Base-by-base conservation (phyloP, 2,888 invertebrate genomes). In the Dasysyrphus albostriatus region DNA sequence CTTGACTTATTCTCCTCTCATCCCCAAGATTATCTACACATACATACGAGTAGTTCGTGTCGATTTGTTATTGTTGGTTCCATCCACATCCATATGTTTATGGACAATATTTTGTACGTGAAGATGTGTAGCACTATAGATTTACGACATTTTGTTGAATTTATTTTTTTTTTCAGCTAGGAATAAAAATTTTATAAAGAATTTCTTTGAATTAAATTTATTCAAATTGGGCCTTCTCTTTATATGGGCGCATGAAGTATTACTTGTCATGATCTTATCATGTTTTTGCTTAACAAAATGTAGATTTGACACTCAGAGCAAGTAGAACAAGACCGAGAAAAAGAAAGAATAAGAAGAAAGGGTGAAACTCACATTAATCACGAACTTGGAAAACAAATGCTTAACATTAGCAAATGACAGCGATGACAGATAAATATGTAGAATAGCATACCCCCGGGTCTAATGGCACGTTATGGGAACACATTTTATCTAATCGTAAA, bases 181-280 rank as follows among this genome's bases (percentile, higher is more conserved):
- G 24, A 24, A 69, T 54, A 54, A 39, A 69, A 67, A 19, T 49
- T 67, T 49, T 49, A 34, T 19, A 54, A 69, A 69, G 39, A 69
- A 39, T 54, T 69, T 39, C 9, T 69, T 69, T 69, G 69, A 69
- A 69, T 54, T 69, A 69, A 69, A 69, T 69, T 69, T 69, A 69
- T 69, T 69, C 54, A 69, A 54, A 69, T 69, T 69, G 54, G 69
- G 54, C 54, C 24, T 69, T 69, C 39, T 69, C 69, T 51, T n/a
- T 49, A 24, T 54, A 63, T 44, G 19, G 8, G 8, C 39, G 3
- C 39, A 69, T 69, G 69, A 69, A 54, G 69, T 69, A 69, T 69
- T 54, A 69, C 69, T 69, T 69, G 69, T 69, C 69, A 69, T 69
- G 69, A 54, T 69, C 54, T 69, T 69, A 69, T 69, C 69, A 69